Evolutionary conservation across 2,113 vertebrate species (phyloP).

Genomic region (Laticauda laticaudata): DNA sequence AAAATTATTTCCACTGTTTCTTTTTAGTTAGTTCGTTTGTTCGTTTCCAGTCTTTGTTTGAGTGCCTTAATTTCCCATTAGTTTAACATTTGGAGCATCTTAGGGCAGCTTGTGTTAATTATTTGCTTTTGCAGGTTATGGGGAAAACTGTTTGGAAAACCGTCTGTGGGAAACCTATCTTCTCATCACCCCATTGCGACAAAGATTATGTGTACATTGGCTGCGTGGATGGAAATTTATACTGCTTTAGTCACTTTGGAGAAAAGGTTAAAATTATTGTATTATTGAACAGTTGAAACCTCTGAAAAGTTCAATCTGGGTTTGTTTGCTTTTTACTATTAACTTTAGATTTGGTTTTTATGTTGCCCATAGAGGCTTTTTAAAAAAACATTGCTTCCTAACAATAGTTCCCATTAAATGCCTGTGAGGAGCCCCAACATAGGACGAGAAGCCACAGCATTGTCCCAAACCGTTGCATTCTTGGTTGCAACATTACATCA

Average conservation of each 20-base stretch:
- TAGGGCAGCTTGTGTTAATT: constrained; percentile 21
- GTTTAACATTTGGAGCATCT: background rate
- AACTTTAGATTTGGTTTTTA: background rate
- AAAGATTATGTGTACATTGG: constrained; percentile 74
- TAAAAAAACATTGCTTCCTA: background rate
- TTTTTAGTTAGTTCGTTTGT: background rate
- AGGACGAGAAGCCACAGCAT: background rate
- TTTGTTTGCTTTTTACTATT: background rate
- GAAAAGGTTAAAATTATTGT: constrained; percentile 73
- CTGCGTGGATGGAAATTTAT: constrained; percentile 87
- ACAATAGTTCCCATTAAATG: background rate
- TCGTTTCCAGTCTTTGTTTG: background rate
- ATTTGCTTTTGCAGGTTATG: constrained; percentile 66
- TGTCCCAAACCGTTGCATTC: background rate
- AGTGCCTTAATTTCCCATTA: background rate
- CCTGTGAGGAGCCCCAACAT: background rate
- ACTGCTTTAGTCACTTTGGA: constrained; percentile 80
- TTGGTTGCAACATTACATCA: background rate
- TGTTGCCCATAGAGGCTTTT: background rate
- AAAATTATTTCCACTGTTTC: background rate
- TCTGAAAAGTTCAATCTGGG: background rate
- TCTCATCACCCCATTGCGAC: constrained; percentile 85
- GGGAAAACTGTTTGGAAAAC: constrained; percentile 81
- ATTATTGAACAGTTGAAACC: accelerated
- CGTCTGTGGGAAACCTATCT: constrained; percentile 80